phyloP scores from a whole-genome alignment of 2,888 invertebrate genomes.

The Patella caerulea region DNA sequence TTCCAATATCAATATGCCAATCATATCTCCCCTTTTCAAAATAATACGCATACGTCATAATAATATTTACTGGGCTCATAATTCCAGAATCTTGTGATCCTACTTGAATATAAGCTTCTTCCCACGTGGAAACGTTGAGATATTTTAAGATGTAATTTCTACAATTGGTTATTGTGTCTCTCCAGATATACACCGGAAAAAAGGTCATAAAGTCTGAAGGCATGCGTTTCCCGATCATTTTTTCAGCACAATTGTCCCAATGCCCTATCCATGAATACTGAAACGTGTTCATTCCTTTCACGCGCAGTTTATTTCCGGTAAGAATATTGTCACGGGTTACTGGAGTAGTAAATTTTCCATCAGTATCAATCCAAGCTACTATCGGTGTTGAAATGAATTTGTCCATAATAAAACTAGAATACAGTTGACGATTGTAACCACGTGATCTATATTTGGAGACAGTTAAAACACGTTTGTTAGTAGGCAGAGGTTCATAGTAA shows the following conservation, averaged over 20 bases:
- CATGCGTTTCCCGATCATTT: background rate
- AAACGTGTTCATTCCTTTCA: background rate
- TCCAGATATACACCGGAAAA: constrained; percentile 1
- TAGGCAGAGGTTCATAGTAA: background rate
- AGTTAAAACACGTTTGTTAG: background rate
- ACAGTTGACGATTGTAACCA: background rate
- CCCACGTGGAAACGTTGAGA: background rate
- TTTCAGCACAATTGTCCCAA: background rate
- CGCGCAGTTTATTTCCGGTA: background rate
- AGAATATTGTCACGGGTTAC: background rate
- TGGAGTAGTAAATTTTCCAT: background rate
- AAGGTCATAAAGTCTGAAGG: background rate
- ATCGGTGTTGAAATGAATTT: background rate
- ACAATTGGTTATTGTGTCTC: background rate
- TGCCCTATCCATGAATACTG: background rate
- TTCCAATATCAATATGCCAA: constrained; percentile 3
- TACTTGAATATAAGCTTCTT: background rate
- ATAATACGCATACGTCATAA: constrained; percentile 2
- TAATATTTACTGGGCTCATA: background rate
- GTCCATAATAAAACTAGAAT: background rate
- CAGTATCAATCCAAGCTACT: background rate
- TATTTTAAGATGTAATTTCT: background rate
- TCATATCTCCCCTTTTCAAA: background rate
- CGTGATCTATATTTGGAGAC: background rate
- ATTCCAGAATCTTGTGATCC: background rate